A percentile compares a stretch with the other conserved stretches of the same genome.
phyloP scores from a whole-genome alignment of 1,140 invertebrate species.

The Aphidius gifuensis region DNA sequence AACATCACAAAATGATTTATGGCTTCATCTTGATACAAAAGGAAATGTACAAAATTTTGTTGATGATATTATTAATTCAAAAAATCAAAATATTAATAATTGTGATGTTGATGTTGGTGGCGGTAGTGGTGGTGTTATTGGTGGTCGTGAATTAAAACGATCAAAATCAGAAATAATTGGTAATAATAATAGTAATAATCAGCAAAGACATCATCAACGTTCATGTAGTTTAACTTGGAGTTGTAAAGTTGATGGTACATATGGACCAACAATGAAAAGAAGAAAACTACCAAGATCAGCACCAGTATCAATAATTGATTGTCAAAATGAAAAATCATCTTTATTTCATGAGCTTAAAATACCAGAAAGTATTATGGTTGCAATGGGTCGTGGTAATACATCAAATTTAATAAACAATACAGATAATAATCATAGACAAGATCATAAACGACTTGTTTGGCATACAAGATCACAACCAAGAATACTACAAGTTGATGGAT shows the following conservation, averaged over 20 bases:
- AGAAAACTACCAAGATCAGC: constrained; percentile 59
- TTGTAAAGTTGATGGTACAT: constrained; percentile 63
- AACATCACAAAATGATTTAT: constrained; percentile 42
- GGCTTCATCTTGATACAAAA: constrained; percentile 54
- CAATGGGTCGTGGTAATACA: constrained; percentile 45
- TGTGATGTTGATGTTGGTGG: too few relatives aligned
- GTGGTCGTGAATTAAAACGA: constrained; percentile 60
- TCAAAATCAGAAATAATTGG: constrained; percentile 63
- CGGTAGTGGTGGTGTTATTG: neutral
- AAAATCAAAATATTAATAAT: constrained; percentile 38
- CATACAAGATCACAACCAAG: constrained; percentile 48
- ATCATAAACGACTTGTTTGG: constrained; percentile 48
- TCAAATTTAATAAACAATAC: constrained; percentile 42
- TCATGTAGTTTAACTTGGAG: constrained; percentile 68
- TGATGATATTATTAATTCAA: constrained; percentile 62
- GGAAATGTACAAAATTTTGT: constrained; percentile 58
- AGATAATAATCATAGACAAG: constrained; percentile 24
- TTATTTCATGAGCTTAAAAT: constrained; percentile 49
- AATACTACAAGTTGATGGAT: constrained; percentile 62
- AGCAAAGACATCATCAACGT: constrained; percentile 59
- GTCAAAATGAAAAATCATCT: constrained; percentile 37
- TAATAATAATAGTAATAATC: constrained; percentile 52
- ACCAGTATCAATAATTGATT: constrained; percentile 37
- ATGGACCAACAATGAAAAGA: constrained; percentile 63
- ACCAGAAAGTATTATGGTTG: constrained; percentile 53